Evolutionary conservation across 1,140 invertebrate genomes (phyloP).

Genomic region (Tetramorium alpestre): DNA sequence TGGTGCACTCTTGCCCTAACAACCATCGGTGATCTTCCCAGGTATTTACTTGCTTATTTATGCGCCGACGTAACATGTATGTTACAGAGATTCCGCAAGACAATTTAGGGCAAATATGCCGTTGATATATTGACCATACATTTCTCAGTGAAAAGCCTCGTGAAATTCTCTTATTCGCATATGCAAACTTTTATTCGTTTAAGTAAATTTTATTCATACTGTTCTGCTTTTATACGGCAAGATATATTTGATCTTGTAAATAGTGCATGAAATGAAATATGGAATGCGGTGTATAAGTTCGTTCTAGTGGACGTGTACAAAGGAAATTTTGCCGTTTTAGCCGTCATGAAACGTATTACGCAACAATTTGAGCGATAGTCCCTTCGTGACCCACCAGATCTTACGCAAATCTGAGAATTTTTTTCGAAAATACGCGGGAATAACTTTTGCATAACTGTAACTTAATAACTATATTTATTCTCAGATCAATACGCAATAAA

Average conservation of each 20-base stretch:
- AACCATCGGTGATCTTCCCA: conserved; percentile 91
- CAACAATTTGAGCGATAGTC: conserved; percentile 4
- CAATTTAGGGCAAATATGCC: neutral
- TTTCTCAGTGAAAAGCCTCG: neutral
- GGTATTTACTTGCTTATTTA: conserved; percentile 61
- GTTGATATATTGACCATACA: neutral
- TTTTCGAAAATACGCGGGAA: neutral
- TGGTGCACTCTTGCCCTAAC: conserved; percentile 98
- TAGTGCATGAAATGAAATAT: conserved; percentile 15
- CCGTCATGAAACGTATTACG: neutral
- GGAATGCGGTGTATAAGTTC: neutral
- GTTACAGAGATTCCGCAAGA: neutral
- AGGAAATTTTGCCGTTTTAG: neutral
- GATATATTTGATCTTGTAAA: neutral
- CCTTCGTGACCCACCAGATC: neutral
- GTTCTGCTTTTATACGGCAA: neutral
- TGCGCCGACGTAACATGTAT: neutral
- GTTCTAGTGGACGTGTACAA: neutral
- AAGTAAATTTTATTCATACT: conserved; percentile 20
- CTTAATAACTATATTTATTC: conserved; percentile 1
- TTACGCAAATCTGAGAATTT: neutral
- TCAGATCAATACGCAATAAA: neutral
- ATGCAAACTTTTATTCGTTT: conserved; percentile 14
- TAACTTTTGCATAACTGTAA: neutral
- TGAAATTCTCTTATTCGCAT: conserved; percentile 4